These are phyloP conservation scores for Drosophila asahinai DNA, from an alignment of 1,140 invertebrate genomes.

Conservation along the genomic window DNA sequence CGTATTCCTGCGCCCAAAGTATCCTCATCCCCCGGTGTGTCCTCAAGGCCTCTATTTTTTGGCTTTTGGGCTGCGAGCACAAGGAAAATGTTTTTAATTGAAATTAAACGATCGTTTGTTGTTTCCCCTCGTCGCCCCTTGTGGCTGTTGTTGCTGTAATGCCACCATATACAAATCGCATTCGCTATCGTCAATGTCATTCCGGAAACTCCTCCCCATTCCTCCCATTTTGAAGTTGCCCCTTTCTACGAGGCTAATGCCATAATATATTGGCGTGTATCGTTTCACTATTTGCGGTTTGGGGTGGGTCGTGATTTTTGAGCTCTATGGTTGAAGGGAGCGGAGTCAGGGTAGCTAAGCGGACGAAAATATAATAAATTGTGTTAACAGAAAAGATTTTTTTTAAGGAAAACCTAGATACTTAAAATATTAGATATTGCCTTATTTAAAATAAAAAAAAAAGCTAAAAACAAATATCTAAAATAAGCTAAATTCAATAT, in stretches of 20 bases:
- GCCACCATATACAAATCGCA: slow-evolving; percentile 83
- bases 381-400: not conserved
- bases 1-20: slow-evolving; percentile 66
- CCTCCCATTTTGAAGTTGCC: not conserved
- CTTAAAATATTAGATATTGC: not conserved
- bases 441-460: not conserved
- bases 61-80: slow-evolving; percentile 65
- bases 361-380: not conserved
- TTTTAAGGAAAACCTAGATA: not conserved
- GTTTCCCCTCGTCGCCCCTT: slow-evolving; percentile 39
- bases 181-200: slow-evolving; percentile 63
- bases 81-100: slow-evolving; percentile 82
- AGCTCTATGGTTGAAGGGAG: not conserved
- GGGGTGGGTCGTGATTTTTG: slow-evolving; percentile 84
- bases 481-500: too few relatives aligned
- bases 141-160: slow-evolving; percentile 68
- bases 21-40: not conserved
- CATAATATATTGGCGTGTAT: slow-evolving; percentile 82
- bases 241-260: slow-evolving; percentile 63
- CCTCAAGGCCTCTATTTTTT: slow-evolving; percentile 65
- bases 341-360: slow-evolving; percentile 4
- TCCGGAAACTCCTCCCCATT: slow-evolving; percentile 19
- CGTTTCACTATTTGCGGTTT: slow-evolving; percentile 83
- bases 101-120: slow-evolving; percentile 85
- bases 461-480: too few relatives aligned